These are phyloP conservation scores for Tachuris rubrigastra DNA, from an alignment of 2,113 vertebrate species.

Conservation along the genomic window DNA sequence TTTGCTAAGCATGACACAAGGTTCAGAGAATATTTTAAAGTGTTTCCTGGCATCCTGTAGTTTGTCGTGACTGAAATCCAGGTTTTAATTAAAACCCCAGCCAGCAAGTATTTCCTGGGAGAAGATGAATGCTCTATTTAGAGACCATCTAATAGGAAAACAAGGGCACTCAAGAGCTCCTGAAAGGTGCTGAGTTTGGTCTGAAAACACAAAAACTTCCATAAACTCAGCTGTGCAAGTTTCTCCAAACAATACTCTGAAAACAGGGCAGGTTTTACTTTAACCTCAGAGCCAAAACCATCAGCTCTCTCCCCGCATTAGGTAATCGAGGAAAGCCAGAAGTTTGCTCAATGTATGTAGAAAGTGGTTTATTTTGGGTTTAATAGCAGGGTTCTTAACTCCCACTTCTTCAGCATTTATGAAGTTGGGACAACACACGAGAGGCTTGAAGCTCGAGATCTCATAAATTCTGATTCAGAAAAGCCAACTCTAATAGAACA, in stretches of 20 bases:
- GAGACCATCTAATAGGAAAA: slow-evolving; percentile 4
- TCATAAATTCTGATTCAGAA: slow-evolving; percentile 5
- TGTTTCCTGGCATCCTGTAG: background rate
- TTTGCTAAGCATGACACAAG: background rate
- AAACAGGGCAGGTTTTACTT: background rate
- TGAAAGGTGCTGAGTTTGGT: slow-evolving; percentile 6
- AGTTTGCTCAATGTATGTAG: background rate
- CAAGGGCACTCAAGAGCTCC: background rate
- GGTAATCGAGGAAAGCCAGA: slow-evolving; percentile 47
- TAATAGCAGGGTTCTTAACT: background rate
- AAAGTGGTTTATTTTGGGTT: slow-evolving; percentile 33
- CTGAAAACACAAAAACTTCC: background rate
- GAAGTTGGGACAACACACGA: background rate
- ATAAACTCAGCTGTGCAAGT: background rate
- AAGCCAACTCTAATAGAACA: background rate
- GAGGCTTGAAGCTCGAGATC: background rate
- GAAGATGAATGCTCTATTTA: slow-evolving; percentile 14
- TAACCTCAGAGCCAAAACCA: slow-evolving; percentile 21
- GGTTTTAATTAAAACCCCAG: slow-evolving; percentile 24
- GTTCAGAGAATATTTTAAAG: background rate
- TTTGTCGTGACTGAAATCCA: background rate
- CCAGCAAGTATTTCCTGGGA: slow-evolving; percentile 14
- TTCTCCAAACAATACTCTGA: background rate
- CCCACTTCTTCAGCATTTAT: slow-evolving; percentile 2
- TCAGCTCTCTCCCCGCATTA: background rate